Evolutionary conservation across 2,888 invertebrate genomes (phyloP), one percentile per base, ranked within the genome.

Genomic region (Eupeodes luniger): DNA sequence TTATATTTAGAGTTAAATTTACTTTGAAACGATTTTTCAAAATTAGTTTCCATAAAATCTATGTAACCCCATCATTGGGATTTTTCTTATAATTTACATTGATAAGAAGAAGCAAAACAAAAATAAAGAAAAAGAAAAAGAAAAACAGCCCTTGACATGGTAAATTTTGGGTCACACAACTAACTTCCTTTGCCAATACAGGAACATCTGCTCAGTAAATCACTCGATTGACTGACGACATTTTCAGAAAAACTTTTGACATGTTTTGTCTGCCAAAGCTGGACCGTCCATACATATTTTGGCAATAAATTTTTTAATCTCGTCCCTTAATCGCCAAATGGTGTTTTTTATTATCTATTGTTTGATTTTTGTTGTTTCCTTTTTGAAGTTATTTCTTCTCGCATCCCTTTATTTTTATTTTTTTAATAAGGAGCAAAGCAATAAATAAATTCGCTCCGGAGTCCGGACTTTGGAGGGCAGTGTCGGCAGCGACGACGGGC

Each of bases 261-360:
- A 83, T 87, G 80, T 82, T 82, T 89, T 84, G 80, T 81, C 80
- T 83, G 77, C 87, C 77, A 89, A 89, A 69, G 85, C 86, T 81
- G 81, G 81, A 85, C 85, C 55, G 90, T 91, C 92, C 92, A 93
- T 94, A 94, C 93, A 94, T 93, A 93, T 93, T 93, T 93, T 92
- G 90, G 93, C 92, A 93, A 94, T 93, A 93, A 94, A 93, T 93
- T 93, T 94, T 93, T 94, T 93, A 94, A 93, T 94, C 93, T 93
- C 91, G 93, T 92, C 92, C 92, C 92, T 93, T 93, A 93, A 93
- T 93, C 93, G 93, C 92, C 93, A 93, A 93, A 93, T 93, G 93
- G 92, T 93, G 92, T 93, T 93, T 92, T 92, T 92, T 92, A 92
- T 91, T 91, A 90, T 90, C 90, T 90, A 90, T 90, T 90, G 90